Evolutionary conservation across 2,888 invertebrate genomes (phyloP).

Genomic region (Panzeria rudis): DNA sequence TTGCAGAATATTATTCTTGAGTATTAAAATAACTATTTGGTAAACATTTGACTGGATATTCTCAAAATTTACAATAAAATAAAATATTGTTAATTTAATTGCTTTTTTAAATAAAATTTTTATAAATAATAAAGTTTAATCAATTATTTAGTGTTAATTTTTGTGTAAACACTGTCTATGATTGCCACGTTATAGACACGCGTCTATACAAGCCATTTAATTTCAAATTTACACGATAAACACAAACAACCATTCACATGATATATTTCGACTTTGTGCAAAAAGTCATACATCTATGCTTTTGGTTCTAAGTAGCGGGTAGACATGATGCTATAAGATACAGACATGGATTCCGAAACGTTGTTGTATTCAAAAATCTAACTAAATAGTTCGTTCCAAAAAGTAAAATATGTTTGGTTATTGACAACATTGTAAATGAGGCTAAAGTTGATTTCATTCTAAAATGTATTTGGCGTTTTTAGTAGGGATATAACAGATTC

Average conservation of each 20-base stretch:
- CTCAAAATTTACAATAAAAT: background rate
- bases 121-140: background rate
- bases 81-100: background rate
- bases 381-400: too few species aligned
- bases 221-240: slow-evolving; percentile 54
- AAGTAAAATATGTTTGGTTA: too few species aligned
- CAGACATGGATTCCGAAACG: slow-evolving; percentile 23
- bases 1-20: too few species aligned
- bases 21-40: too few species aligned
- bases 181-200: slow-evolving; percentile 65
- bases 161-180: slow-evolving; percentile 21
- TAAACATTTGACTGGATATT: background rate
- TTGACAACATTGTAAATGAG: too few species aligned
- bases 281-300: background rate
- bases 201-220: slow-evolving; percentile 63
- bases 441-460: too few species aligned
- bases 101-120: background rate
- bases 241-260: slow-evolving; percentile 11
- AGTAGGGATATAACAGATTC: too few species aligned
- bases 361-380: too few species aligned
- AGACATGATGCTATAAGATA: slow-evolving; percentile 26
- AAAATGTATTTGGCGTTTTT: too few species aligned
- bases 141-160: slow-evolving; percentile 21
- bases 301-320: slow-evolving; percentile 6
- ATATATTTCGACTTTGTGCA: background rate